Percentiles rank a stretch among this genome's conserved stretches.
phyloP scores from a whole-genome alignment of 2,797 vertebrate species.

The Enteromius radiatus region DNA sequence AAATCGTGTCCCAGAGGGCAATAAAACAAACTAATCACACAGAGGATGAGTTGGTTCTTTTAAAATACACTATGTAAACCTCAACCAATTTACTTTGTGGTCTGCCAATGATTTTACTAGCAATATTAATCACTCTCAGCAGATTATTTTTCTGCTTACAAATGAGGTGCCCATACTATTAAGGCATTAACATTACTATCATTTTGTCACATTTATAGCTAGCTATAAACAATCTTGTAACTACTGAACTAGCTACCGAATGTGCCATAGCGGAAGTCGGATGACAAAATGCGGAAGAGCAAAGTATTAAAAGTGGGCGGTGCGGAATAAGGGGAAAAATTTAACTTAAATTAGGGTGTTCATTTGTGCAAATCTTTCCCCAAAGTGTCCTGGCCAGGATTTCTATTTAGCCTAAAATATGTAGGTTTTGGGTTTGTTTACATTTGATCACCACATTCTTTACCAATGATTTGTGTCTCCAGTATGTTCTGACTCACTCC shows the following conservation, averaged over 20 bases:
- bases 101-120: background rate
- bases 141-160: background rate
- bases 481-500: no score
- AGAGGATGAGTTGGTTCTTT: background rate
- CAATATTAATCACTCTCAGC: background rate
- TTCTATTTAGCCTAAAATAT: no score
- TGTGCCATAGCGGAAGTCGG: background rate
- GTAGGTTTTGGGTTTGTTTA: no score
- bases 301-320: background rate
- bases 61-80: background rate
- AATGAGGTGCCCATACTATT: background rate
- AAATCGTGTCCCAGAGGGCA: background rate
- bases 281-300: background rate
- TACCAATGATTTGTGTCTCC: no score
- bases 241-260: background rate
- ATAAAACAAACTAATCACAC: background rate
- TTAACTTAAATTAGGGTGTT: no score
- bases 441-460: no score
- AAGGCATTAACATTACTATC: no score
- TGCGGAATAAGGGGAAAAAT: background rate
- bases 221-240: background rate
- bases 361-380: no score
- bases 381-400: no score
- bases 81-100: background rate
- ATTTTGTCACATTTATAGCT: background rate